phyloP scores from a whole-genome alignment of 92 coral and sea anemone species.

The Blastomussa wellsi region DNA sequence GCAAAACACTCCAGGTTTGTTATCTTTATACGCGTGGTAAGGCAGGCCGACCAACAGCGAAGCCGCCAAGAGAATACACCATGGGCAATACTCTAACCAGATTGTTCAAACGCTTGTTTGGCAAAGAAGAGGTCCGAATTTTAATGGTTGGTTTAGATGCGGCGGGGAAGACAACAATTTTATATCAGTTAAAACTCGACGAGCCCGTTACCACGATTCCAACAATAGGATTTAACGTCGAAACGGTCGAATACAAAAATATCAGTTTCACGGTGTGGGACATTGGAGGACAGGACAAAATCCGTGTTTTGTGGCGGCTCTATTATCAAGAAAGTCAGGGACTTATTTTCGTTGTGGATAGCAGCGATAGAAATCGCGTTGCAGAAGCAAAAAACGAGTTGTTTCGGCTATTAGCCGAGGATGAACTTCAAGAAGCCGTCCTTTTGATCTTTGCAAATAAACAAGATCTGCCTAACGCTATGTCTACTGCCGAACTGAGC shows the following conservation, averaged over 20 bases:
- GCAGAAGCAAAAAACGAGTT: constrained; percentile 91
- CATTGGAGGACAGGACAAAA: constrained; percentile 98
- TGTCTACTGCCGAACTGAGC: constrained; percentile 88
- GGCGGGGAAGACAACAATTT: constrained; percentile 97
- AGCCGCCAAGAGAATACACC: not conserved
- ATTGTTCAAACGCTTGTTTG: constrained; percentile 83
- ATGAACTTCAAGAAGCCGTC: constrained; percentile 91
- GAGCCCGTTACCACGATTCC: constrained; percentile 96
- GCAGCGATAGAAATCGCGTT: constrained; percentile 89
- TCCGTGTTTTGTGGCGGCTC: constrained; percentile 92
- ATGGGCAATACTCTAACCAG: constrained; percentile 93
- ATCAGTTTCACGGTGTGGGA: constrained; percentile 99
- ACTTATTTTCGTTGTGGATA: constrained; percentile 92
- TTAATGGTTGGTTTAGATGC: constrained; percentile 99
- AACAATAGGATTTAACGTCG: constrained; percentile 97
- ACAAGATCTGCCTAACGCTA: constrained; percentile 87
- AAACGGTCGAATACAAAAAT: constrained; percentile 96
- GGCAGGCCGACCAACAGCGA: not conserved
- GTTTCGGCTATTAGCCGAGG: constrained; percentile 86
- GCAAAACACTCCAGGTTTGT: not conserved
- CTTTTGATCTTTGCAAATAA: constrained; percentile 94
- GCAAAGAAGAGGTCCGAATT: constrained; percentile 93
- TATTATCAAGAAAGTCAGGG: constrained; percentile 99
- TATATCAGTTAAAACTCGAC: constrained; percentile 91
- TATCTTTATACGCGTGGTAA: constrained; percentile 13